Conservation (phyloP, 1,140 invertebrate genomes). For the Bombus fervidus region DNA sequence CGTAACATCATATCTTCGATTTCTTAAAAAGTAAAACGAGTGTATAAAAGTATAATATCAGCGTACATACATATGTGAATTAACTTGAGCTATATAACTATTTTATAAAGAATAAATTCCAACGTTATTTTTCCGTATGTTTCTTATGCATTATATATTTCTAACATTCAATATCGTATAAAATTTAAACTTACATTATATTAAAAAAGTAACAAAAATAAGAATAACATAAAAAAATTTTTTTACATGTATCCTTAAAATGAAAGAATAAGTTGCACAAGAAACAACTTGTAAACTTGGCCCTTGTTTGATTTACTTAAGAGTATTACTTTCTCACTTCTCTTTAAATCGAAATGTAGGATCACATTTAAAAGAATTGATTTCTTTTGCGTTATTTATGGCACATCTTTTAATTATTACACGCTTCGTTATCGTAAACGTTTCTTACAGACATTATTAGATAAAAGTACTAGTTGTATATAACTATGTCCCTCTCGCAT, state of each 20-base stretch:
- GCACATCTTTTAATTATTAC: neutral
- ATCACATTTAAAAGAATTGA: neutral
- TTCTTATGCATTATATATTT: neutral
- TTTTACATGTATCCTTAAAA: neutral
- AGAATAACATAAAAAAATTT: neutral
- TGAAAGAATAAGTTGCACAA: neutral
- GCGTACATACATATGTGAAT: neutral
- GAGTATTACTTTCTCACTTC: neutral
- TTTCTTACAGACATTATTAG: conserved; percentile 58
- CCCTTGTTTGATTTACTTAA: neutral
- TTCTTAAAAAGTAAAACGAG: neutral
- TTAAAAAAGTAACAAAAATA: conserved; percentile 16
- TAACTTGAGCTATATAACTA: neutral
- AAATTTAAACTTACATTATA: neutral
- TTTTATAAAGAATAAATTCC: conserved; percentile 11
- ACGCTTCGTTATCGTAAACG: neutral
- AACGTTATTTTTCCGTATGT: neutral
- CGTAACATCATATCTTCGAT: conserved; percentile 45
- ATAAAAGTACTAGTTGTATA: conserved; percentile 74
- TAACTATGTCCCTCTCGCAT: conserved; percentile 77
- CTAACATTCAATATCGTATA: neutral
- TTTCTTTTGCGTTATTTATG: conserved; percentile 1
- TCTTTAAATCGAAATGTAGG: neutral
- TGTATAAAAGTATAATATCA: neutral
- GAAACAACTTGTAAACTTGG: neutral